Percentiles rank a stretch among this genome's conserved stretches.
Conservation (phyloP, 2,113 vertebrate genomes). For the Chionis minor region DNA sequence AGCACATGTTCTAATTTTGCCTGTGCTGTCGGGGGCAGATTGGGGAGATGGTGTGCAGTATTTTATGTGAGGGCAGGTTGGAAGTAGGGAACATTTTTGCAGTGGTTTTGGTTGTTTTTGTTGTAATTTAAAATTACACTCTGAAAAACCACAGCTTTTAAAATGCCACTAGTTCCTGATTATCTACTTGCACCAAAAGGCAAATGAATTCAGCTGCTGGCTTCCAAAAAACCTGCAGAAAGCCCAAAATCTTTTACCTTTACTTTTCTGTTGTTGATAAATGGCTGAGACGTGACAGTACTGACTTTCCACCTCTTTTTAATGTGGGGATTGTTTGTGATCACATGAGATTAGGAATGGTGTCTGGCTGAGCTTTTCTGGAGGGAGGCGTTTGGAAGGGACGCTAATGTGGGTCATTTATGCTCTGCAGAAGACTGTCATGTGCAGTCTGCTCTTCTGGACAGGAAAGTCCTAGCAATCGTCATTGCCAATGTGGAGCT, state of each 20-base stretch:
- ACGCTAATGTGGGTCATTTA: background rate
- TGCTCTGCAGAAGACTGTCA: background rate
- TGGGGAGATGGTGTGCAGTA: background rate
- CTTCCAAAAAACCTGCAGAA: background rate
- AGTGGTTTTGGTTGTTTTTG: background rate
- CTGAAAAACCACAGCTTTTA: background rate
- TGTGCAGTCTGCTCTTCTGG: background rate
- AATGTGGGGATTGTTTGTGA: background rate
- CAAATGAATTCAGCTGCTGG: background rate
- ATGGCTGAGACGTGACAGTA: background rate
- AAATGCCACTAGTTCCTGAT: background rate
- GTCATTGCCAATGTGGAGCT: background rate
- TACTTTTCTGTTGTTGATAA: background rate
- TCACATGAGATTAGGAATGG: background rate
- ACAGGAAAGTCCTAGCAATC: background rate
- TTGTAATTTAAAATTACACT: constrained; percentile 1
- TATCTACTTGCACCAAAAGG: background rate
- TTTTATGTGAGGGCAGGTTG: background rate
- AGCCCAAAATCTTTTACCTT: background rate
- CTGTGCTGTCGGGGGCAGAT: background rate
- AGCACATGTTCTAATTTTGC: background rate
- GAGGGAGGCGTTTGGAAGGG: background rate
- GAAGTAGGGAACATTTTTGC: background rate
- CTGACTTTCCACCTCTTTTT: background rate
- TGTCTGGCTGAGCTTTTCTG: background rate